Conservation (phyloP, 2,888 invertebrate genomes). For the Aporophyla lueneburgensis region DNA sequence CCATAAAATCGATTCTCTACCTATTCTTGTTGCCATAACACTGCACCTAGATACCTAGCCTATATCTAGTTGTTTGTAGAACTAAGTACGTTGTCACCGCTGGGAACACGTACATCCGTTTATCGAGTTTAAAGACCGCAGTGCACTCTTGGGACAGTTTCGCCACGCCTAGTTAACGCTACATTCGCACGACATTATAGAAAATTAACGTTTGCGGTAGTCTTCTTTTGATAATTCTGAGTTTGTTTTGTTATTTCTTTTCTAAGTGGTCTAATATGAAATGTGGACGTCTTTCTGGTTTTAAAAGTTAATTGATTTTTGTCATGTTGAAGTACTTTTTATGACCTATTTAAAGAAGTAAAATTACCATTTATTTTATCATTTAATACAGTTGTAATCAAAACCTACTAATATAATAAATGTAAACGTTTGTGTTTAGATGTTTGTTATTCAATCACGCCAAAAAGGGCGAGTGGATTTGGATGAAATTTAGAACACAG, state of each 20-base stretch:
- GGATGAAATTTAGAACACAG: no score
- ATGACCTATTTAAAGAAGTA: no score
- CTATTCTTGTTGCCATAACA: no score
- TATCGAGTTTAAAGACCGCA: slow-evolving; percentile 41
- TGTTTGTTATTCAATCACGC: no score
- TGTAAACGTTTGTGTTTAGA: no score
- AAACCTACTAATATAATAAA: no score
- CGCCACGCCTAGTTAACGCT: not conserved
- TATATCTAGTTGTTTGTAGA: slow-evolving; percentile 16
- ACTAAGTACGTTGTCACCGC: slow-evolving; percentile 27
- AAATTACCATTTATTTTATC: no score
- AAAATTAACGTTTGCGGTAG: not conserved
- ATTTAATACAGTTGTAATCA: no score
- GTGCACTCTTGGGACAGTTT: slow-evolving; percentile 13
- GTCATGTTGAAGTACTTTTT: not conserved
- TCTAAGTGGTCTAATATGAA: not conserved
- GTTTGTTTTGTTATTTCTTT: not conserved
- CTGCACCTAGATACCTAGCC: not conserved
- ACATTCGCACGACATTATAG: not conserved
- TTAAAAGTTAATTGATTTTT: not conserved
- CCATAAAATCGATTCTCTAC: slow-evolving; percentile 2
- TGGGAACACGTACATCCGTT: slow-evolving; percentile 39
- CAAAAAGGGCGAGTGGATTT: no score
- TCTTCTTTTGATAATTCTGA: not conserved
- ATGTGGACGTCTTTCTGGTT: not conserved